These are phyloP conservation scores for Dryobates pubescens DNA, from an alignment of 2,797 vertebrate genomes.

Conservation along the genomic window DNA sequence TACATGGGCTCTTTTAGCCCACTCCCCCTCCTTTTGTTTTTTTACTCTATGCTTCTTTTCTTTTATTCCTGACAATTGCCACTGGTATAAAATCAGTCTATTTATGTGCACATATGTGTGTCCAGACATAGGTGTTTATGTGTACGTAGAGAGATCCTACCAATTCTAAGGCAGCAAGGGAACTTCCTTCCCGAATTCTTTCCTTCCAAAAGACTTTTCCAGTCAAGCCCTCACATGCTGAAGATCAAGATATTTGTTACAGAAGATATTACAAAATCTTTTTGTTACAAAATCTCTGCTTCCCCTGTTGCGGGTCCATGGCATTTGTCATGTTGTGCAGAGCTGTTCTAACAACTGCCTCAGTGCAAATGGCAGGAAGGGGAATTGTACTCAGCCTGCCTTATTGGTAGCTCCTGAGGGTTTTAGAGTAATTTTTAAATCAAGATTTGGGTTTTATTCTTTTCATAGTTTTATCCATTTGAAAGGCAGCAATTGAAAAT, in stretches of 20 bases:
- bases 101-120: background rate
- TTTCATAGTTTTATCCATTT: background rate
- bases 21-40: background rate
- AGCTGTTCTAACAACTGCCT: background rate
- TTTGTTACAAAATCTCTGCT: background rate
- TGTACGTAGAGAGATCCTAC: background rate
- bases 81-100: background rate
- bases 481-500: background rate
- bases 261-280: background rate
- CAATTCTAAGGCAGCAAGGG: background rate
- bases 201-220: background rate
- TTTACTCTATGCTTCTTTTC: background rate
- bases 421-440: background rate
- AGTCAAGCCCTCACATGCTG: background rate
- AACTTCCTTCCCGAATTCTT: background rate
- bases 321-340: background rate
- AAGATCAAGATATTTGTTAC: background rate
- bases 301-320: background rate
- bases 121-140: too few relatives aligned
- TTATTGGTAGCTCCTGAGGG: background rate
- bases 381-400: background rate
- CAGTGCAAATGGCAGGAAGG: rapidly evolving
- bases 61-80: background rate
- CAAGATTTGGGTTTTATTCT: background rate
- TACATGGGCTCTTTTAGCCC: background rate